Evolutionary conservation across 2,113 vertebrate genomes (phyloP).

Genomic region (Hemiscyllium ocellatum): DNA sequence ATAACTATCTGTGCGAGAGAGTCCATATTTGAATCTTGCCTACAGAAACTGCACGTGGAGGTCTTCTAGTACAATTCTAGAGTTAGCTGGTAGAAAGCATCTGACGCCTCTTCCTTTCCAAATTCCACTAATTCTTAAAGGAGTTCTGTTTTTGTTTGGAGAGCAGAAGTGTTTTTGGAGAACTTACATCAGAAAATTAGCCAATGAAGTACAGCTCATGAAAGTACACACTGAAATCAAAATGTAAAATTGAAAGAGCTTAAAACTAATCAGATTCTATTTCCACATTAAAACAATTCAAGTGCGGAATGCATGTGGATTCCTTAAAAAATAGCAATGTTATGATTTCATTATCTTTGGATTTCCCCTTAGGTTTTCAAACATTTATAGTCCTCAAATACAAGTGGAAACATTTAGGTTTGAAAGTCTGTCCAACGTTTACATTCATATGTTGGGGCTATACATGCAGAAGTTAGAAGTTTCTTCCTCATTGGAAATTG

Average conservation of each 20-base stretch:
- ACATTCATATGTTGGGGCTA: neutral
- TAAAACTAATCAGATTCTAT: neutral
- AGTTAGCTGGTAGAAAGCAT: neutral
- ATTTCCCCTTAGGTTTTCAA: neutral
- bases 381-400: neutral
- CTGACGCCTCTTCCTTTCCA: neutral
- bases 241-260: neutral
- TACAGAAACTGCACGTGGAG: neutral
- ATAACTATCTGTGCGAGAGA: neutral
- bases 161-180: neutral
- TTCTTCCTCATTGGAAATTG: neutral
- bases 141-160: neutral
- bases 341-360: too few species aligned
- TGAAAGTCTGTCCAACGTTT: neutral
- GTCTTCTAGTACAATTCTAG: neutral
- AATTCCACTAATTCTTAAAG: neutral
- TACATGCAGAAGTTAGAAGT: neutral
- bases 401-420: neutral
- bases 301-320: neutral
- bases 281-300: neutral
- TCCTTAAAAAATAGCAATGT: too few species aligned
- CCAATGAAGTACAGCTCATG: too few species aligned
- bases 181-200: neutral
- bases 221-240: neutral
- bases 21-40: neutral